phyloP scores from a whole-genome alignment of 2,888 invertebrate genomes.

The Camptogramma bilineatum region DNA sequence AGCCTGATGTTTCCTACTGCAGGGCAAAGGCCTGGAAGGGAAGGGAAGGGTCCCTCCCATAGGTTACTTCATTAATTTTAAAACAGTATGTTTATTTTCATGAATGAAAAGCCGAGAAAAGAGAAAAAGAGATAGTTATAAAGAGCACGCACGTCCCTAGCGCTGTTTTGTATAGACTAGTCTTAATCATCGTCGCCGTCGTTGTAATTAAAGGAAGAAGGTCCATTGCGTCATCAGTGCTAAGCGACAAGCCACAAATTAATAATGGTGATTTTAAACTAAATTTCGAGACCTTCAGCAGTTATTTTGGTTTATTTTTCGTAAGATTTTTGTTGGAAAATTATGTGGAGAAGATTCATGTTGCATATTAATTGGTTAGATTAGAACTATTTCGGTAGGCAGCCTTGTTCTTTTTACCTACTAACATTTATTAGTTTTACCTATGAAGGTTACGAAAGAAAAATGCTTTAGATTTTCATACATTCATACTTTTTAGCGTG shows the following conservation, averaged over 20 bases:
- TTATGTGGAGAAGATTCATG: constrained; percentile 25
- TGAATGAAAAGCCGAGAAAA: too few species aligned
- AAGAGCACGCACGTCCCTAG: too few species aligned
- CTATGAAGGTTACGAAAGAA: neutral
- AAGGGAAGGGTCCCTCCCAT: too few species aligned
- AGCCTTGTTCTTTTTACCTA: neutral
- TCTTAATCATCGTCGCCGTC: constrained; percentile 17
- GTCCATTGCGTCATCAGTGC: constrained; percentile 26
- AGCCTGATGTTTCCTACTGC: too few species aligned
- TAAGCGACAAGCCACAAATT: constrained; percentile 31
- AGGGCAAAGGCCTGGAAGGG: too few species aligned
- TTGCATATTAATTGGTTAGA: constrained; percentile 15
- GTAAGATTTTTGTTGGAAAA: constrained; percentile 30
- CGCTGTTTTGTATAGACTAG: neutral
- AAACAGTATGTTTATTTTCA: too few species aligned
- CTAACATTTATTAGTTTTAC: neutral
- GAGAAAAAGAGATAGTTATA: too few species aligned
- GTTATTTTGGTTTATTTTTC: constrained; percentile 37
- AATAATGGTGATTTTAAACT: constrained; percentile 32
- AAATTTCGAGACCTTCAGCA: constrained; percentile 36
- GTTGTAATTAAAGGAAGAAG: constrained; percentile 26
- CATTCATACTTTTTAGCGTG: too few species aligned
- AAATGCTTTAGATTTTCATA: too few species aligned
- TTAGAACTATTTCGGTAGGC: constrained; percentile 1
- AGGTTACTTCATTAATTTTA: too few species aligned